A percentile compares a stretch with the other conserved stretches of the same genome.
These are phyloP conservation scores for Conopomorpha cramerella DNA, from an alignment of 1,140 invertebrate species.

Conservation along the genomic window DNA sequence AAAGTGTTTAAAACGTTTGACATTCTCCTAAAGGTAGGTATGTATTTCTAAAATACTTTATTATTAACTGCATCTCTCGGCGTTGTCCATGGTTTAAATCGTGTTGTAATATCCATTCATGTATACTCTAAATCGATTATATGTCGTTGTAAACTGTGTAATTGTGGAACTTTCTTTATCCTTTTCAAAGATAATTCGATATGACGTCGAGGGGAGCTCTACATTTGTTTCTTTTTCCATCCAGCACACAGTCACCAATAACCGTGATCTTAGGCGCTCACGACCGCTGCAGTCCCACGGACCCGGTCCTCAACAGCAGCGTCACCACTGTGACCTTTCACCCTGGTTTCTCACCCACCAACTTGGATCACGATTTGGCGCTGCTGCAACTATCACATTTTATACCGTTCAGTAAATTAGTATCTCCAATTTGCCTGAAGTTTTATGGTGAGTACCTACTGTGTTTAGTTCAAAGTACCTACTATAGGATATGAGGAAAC, in stretches of 20 bases:
- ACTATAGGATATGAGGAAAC: no score
- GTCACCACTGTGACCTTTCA: constrained; percentile 50
- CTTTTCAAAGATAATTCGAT: constrained; percentile 5
- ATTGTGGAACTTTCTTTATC: no score
- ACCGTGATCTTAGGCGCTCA: constrained; percentile 61
- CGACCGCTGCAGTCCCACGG: constrained; percentile 44
- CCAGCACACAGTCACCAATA: no score
- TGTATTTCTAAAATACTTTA: no score
- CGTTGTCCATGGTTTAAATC: no score
- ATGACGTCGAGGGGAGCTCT: constrained; percentile 45
- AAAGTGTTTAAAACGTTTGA: no score
- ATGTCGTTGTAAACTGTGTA: no score
- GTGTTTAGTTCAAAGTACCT: background rate
- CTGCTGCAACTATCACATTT: constrained; percentile 59
- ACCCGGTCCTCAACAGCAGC: constrained; percentile 50
- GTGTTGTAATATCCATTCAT: no score
- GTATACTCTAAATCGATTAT: no score
- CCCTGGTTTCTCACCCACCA: constrained; percentile 56
- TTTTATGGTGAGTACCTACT: constrained; percentile 38
- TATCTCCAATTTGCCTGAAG: constrained; percentile 65
- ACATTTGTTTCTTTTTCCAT: no score
- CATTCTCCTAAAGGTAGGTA: no score
- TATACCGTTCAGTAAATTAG: constrained; percentile 55
- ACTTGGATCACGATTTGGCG: constrained; percentile 63
- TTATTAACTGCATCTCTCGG: no score